These are phyloP conservation scores for Meiosimyza platycephala DNA, from an alignment of 2,888 invertebrate species.

Conservation along the genomic window DNA sequence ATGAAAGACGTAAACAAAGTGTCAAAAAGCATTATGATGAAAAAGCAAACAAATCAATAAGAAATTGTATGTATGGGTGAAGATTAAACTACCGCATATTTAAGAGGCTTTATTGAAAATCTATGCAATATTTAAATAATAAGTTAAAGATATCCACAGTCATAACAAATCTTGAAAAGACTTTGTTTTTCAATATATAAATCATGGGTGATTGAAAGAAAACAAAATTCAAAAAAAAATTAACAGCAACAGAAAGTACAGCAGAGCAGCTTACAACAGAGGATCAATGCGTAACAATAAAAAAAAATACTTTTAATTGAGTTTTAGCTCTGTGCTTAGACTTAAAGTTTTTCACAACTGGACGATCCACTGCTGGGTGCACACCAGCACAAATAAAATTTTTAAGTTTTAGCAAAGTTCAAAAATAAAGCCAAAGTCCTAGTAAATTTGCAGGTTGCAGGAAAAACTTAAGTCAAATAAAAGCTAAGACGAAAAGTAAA, in stretches of 20 bases:
- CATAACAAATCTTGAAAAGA: too few relatives aligned
- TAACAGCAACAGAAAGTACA: too few relatives aligned
- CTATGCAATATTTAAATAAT: too few relatives aligned
- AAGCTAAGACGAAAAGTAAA: not conserved
- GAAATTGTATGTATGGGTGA: not conserved
- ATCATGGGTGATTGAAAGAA: too few relatives aligned
- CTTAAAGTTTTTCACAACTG: slow-evolving; percentile 1
- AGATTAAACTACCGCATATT: not conserved
- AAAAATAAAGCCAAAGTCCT: not conserved
- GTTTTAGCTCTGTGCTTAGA: slow-evolving; percentile 11
- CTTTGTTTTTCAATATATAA: too few relatives aligned
- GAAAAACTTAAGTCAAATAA: not conserved
- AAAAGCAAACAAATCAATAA: not conserved
- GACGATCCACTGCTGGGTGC: not conserved
- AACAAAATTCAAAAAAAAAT: not conserved
- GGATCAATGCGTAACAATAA: not conserved
- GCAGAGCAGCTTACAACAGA: not conserved
- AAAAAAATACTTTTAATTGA: slow-evolving; percentile 21
- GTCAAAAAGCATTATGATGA: not conserved
- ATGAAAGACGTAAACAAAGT: not conserved
- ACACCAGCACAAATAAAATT: not conserved
- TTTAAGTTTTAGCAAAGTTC: not conserved
- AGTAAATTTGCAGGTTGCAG: not conserved
- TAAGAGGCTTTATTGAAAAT: too few relatives aligned
- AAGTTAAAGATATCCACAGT: too few relatives aligned